Conservation (phyloP, 1,140 invertebrate species). For the Saccostrea glomerata region DNA sequence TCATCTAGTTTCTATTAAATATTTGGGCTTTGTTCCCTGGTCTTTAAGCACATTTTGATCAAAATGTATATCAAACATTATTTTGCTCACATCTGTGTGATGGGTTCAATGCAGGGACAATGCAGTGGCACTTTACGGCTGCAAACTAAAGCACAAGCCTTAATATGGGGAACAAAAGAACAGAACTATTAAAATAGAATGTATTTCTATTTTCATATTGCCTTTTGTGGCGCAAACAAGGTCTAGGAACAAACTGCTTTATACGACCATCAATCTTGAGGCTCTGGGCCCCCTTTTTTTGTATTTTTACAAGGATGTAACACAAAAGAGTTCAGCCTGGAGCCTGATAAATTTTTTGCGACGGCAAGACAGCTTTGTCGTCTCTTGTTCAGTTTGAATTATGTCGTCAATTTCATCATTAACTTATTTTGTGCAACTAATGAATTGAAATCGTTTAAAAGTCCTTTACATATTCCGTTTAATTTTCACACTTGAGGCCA, state of each 20-base stretch:
- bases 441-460: conserved; percentile 36
- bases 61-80: conserved; percentile 37
- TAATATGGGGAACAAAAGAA: conserved; percentile 25
- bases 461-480: conserved; percentile 27
- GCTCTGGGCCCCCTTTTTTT: not conserved
- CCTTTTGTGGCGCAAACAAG: conserved; percentile 17
- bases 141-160: conserved; percentile 15
- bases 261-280: conserved; percentile 7
- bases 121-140: conserved; percentile 24
- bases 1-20: conserved; percentile 35
- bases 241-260: conserved; percentile 12
- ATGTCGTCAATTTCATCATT: conserved; percentile 34
- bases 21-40: conserved; percentile 22
- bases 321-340: conserved; percentile 1
- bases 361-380: not conserved
- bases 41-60: conserved; percentile 26
- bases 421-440: conserved; percentile 38
- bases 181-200: conserved; percentile 27
- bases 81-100: conserved; percentile 28
- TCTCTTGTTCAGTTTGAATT: conserved; percentile 2
- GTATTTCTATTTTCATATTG: conserved; percentile 38
- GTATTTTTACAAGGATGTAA: conserved; percentile 24
- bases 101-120: conserved; percentile 25
- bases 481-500: conserved; percentile 34
- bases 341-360: conserved; percentile 6